Base-by-base conservation (phyloP, 2,113 vertebrate genomes). In the Heterochromis multidens region DNA sequence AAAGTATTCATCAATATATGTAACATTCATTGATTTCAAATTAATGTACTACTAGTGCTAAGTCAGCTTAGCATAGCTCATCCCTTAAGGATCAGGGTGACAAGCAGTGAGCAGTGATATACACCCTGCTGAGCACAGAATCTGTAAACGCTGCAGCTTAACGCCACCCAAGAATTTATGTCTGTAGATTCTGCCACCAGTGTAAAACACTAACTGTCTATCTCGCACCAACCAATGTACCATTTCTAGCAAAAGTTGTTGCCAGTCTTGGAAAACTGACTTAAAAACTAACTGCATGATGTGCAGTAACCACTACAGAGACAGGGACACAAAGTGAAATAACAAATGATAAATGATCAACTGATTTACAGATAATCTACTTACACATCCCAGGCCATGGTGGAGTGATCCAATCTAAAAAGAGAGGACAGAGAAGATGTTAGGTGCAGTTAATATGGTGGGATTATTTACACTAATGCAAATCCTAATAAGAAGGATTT, bases 301-400 rank as follows among this genome's bases (percentile, higher is more conserved):
- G 74, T 58, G 59, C 25, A 49, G 23, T 1, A 74, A 52, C 29
- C 67, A 21, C 19, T 43, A 77, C 49, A 61, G 49, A 77, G 46
- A n/a, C 23, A 57, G 81, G 56, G 63, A 78, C 4, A 9, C 7
- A 43, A 19, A 52, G 49, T 29, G 7, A 60, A 67, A 63, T 0
- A 49, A 80, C 35, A 10, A 72, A 67, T 31, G 31, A 77, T 54
- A 65, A 79, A 67, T 74, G 6, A 83, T 7, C 16, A 59, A 49
- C 40, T 78, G 46, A 82, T 80, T 84, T 79, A 79, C 33, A 40
- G 59, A 79, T 76, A 87, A 92, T 67, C 43, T 96, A 99, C 99
- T 96, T 97, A 99, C 99, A 97, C 99, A 99, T 94, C 99, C 98
- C 59, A 99, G 96, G 86, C 99, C 99, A 3, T 98, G 98, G 90